Evolutionary conservation across 2,113 vertebrate genomes (phyloP), one percentile per base, ranked within the genome.

Genomic region (Corythornis vintsioides): DNA sequence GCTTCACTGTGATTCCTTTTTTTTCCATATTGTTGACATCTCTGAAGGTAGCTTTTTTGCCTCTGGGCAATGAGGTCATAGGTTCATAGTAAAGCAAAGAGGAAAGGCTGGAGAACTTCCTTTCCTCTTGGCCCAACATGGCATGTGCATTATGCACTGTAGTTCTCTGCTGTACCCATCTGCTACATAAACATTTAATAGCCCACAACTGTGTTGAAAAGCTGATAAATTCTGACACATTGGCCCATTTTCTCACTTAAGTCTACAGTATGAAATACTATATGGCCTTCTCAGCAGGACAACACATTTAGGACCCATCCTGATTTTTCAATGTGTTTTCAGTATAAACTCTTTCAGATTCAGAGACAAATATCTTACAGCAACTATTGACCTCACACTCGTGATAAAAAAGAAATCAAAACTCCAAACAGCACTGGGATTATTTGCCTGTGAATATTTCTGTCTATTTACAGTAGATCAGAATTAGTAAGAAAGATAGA

Each of bases 361-460:
- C 70, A 72, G 86, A 91, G 60, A 57, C 28, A 50, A 90, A 79
- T 94, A 86, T 69, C 86, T 93, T 80, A 60, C 40, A 92, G 85
- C 55, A 95, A 88, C 89, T 89, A 86, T 50, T 94, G 94, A 97
- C 90, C 91, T 93, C 74, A 92, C 45, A 81, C 18, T 80, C 19
- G n/a, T 4, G 74, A 92, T 67, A 66, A 85, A 82, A 72, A 76
- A 31, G 11, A 83, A 90, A 83, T 55, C 43, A 93, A 89, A 57
- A 8, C 13, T 47, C 80, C n/a, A 96, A 98, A 97, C 95, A 97
- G 93, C 96, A 92, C 85, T 94, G 92, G 96, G 97, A 97, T 97
- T 98, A 98, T 97, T 97, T 94, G 97, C 97, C 97, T 97, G 95
- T 97, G 97, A 98, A 98, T 98, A 97, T 97, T 97, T 97, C 96